Conservation (phyloP, 2,113 vertebrate genomes). For the Sclerurus mexicanus region DNA sequence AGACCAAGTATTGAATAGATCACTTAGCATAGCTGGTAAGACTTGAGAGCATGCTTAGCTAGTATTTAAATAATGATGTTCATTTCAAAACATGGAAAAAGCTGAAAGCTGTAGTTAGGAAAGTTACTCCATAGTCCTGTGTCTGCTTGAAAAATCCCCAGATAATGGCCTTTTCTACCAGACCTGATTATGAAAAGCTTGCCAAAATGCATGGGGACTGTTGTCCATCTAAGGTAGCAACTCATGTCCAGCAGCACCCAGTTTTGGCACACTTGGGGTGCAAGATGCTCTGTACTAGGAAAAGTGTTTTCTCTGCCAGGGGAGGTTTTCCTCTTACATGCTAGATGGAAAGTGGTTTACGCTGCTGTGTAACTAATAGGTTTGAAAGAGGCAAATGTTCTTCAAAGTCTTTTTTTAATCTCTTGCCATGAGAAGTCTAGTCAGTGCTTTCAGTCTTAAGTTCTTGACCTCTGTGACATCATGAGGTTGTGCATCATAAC, state of each 20-base stretch:
- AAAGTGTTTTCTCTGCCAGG: not conserved
- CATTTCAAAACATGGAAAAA: not conserved
- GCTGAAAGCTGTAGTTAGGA: not conserved
- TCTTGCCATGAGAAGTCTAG: not conserved
- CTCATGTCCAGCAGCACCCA: not conserved
- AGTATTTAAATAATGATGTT: not conserved
- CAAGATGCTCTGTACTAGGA: not conserved
- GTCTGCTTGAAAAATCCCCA: not conserved
- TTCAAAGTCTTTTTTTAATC: not conserved
- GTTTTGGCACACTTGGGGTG: not conserved
- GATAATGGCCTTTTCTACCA: not conserved
- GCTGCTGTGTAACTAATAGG: not conserved
- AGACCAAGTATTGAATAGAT: no score
- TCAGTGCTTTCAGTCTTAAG: not conserved
- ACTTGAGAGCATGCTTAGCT: not conserved
- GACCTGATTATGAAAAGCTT: not conserved
- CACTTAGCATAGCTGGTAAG: not conserved
- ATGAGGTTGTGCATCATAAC: not conserved
- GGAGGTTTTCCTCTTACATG: not conserved
- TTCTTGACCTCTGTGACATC: not conserved
- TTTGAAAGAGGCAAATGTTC: not conserved
- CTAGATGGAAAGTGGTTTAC: not conserved
- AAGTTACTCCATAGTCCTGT: not conserved
- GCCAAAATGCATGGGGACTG: not conserved
- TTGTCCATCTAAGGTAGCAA: not conserved